Conservation (phyloP, 2,797 vertebrate species). For the Craterocephalus amniculus region DNA sequence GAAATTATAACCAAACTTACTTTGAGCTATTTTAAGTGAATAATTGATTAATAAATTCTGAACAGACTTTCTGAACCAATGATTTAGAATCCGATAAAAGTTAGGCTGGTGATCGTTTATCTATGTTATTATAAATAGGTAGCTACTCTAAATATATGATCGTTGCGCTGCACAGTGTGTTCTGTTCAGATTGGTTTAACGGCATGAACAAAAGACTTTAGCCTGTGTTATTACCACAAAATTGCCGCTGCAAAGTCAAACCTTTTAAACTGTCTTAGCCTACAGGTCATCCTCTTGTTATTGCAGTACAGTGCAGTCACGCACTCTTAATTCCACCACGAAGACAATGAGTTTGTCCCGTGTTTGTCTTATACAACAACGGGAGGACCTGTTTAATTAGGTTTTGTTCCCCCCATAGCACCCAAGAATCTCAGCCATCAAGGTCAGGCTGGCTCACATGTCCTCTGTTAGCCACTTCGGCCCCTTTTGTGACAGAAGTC, state of each 20-base stretch:
- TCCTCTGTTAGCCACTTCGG: slow-evolving; percentile 53
- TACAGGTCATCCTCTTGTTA: slow-evolving; percentile 13
- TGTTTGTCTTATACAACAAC: slow-evolving; percentile 65
- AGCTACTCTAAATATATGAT: background rate
- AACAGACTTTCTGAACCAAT: background rate
- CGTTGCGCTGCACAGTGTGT: background rate
- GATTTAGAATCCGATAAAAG: background rate
- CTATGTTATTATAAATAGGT: background rate
- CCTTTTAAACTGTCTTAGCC: slow-evolving; percentile 5
- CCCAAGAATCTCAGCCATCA: slow-evolving; percentile 66
- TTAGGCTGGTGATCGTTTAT: background rate
- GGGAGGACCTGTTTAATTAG: slow-evolving; percentile 78
- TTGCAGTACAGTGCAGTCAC: slow-evolving; percentile 15
- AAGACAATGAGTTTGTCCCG: slow-evolving; percentile 55
- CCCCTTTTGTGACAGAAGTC: slow-evolving; percentile 39
- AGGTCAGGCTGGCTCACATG: slow-evolving; percentile 75
- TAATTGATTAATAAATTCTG: background rate
- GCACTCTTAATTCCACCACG: slow-evolving; percentile 35
- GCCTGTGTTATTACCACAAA: background rate
- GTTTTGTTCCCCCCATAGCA: slow-evolving; percentile 51
- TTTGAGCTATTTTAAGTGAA: background rate
- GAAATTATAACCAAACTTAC: slow-evolving; percentile 22
- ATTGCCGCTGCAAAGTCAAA: background rate
- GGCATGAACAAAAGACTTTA: background rate
- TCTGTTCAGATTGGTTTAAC: background rate